Conservation (phyloP, 2,797 vertebrate species). For the Centropyge bicolor region DNA sequence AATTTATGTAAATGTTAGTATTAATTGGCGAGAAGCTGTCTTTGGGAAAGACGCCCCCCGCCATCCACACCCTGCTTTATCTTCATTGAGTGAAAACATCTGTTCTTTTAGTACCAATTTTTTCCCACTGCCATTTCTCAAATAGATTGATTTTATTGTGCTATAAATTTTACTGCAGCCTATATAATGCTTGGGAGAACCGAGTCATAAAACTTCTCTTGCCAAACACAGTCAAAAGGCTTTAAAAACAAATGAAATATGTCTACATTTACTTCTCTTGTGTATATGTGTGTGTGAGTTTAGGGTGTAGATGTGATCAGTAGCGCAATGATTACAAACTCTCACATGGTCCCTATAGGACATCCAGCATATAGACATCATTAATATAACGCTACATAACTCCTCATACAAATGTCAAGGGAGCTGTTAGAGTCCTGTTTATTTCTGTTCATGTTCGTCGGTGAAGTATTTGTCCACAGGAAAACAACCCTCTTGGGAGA, state of each 20-base stretch:
- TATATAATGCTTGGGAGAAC: slow-evolving; percentile 4
- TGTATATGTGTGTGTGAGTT: slow-evolving; percentile 9
- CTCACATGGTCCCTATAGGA: background rate
- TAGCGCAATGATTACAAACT: background rate
- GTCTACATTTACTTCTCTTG: background rate
- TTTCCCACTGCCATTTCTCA: slow-evolving; percentile 17
- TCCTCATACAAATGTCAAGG: background rate
- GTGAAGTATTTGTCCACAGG: background rate
- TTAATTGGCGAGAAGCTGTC: background rate
- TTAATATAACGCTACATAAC: slow-evolving; percentile 1
- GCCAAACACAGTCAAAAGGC: slow-evolving; percentile 12
- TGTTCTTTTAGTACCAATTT: slow-evolving; percentile 44
- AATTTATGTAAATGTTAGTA: slow-evolving; percentile 18
- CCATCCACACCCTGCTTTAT: background rate
- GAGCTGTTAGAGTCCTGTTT: background rate
- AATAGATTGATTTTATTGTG: slow-evolving; percentile 49
- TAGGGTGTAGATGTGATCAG: background rate
- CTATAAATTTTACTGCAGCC: slow-evolving; percentile 38
- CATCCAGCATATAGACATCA: background rate
- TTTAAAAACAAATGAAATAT: slow-evolving; percentile 20
- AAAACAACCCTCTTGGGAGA: slow-evolving; percentile 4
- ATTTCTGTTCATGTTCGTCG: background rate
- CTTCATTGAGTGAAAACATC: slow-evolving; percentile 27
- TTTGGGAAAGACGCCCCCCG: background rate
- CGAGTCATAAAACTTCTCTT: slow-evolving; percentile 31